phyloP scores from a whole-genome alignment of 2,797 vertebrate genomes.

The Cirrhinus mrigala region DNA sequence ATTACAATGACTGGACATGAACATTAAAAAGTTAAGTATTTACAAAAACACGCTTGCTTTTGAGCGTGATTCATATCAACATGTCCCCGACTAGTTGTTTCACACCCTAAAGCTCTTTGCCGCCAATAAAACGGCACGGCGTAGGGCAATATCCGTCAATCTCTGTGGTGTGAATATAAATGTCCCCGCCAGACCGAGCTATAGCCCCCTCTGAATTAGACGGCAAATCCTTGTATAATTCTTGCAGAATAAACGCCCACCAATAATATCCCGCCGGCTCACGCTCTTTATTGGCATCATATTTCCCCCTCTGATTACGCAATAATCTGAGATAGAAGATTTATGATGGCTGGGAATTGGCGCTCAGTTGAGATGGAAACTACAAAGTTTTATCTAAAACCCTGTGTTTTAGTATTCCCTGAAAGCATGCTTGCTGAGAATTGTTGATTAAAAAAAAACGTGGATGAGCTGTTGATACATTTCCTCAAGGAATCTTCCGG shows the following conservation, averaged over 20 bases:
- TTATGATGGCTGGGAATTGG: conserved; percentile 48
- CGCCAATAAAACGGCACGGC: neutral
- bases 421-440: conserved; percentile 25
- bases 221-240: conserved; percentile 52
- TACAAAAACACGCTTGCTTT: conserved; percentile 1
- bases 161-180: conserved; percentile 33
- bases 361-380: conserved; percentile 40
- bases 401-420: conserved; percentile 36
- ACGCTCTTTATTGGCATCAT: conserved; percentile 51
- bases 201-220: conserved; percentile 46
- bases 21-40: conserved; percentile 3
- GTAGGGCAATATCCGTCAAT: conserved; percentile 26
- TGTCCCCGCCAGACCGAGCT: conserved; percentile 34
- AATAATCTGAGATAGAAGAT: conserved; percentile 48
- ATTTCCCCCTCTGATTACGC: conserved; percentile 55
- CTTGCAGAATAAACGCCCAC: conserved; percentile 52
- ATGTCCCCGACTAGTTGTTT: neutral
- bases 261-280: conserved; percentile 44
- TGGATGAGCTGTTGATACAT: conserved; percentile 28
- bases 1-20: neutral
- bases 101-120: neutral
- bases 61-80: neutral
- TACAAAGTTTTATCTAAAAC: conserved; percentile 41
- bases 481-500: neutral
- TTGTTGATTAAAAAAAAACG: conserved; percentile 32